phyloP scores from a whole-genome alignment of 2,113 vertebrate species.

The Gymnocephalus cernua region DNA sequence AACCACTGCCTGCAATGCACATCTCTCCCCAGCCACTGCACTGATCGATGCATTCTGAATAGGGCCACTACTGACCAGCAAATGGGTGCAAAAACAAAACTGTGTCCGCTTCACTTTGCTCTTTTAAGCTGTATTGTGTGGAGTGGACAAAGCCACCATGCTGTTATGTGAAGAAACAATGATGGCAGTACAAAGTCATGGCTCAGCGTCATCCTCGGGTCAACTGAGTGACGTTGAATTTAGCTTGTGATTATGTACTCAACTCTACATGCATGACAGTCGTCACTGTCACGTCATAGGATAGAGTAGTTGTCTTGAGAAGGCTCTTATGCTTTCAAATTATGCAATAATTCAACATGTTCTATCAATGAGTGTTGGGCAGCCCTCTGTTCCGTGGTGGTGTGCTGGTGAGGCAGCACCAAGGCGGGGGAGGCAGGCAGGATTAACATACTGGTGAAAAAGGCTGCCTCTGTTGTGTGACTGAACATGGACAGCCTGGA shows the following conservation, averaged over 20 bases:
- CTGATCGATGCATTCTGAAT: constrained; percentile 73
- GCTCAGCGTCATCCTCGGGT: constrained; percentile 60
- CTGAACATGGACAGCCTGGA: constrained; percentile 62
- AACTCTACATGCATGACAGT: constrained; percentile 4
- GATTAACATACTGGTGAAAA: constrained; percentile 78
- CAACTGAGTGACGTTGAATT: constrained; percentile 61
- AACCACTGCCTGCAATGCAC: constrained; percentile 63
- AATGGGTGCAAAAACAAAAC: constrained; percentile 73
- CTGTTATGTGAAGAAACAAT: constrained; percentile 68
- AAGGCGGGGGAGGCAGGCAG: constrained; percentile 64
- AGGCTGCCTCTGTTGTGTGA: constrained; percentile 74
- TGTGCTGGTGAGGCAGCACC: constrained; percentile 51
- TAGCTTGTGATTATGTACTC: constrained; percentile 28
- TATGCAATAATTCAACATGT: constrained; percentile 45
- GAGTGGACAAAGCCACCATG: constrained; percentile 67
- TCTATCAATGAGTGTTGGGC: constrained; percentile 41
- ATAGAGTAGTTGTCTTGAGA: constrained; percentile 13
- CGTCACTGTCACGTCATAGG: constrained; percentile 42
- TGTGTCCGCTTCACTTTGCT: constrained; percentile 69
- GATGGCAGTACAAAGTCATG: constrained; percentile 55
- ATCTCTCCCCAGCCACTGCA: constrained; percentile 54
- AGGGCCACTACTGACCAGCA: constrained; percentile 64
- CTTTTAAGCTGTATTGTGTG: constrained; percentile 76
- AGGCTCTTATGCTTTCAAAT: constrained; percentile 25
- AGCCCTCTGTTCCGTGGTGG: constrained; percentile 65